Percentiles rank a stretch among this genome's conserved stretches.
Conservation (phyloP, 2,113 vertebrate genomes). For the Albula glossodonta region DNA sequence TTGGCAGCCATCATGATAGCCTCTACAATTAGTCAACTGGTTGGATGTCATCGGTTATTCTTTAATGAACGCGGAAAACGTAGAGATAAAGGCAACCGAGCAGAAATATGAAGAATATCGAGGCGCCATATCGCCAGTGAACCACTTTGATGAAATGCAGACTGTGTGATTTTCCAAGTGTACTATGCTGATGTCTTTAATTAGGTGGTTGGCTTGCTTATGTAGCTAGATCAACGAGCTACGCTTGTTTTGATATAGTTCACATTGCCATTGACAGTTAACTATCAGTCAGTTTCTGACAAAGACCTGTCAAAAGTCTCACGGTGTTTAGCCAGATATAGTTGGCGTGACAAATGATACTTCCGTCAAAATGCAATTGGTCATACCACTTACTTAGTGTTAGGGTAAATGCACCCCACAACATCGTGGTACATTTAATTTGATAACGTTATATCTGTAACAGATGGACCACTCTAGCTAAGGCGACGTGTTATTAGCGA, state of each 20-base stretch:
- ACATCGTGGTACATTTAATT: too few relatives aligned
- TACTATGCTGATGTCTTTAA: too few relatives aligned
- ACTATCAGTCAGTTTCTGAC: too few relatives aligned
- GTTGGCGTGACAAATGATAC: background rate
- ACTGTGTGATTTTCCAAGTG: too few relatives aligned
- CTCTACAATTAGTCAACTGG: too few relatives aligned
- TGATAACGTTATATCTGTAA: background rate
- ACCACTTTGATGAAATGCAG: background rate
- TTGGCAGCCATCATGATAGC: background rate
- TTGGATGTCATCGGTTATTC: too few relatives aligned
- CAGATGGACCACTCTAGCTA: background rate
- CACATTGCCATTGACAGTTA: too few relatives aligned
- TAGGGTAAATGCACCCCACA: background rate
- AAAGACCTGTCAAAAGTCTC: background rate
- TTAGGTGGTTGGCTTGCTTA: too few relatives aligned
- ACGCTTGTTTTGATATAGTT: too few relatives aligned
- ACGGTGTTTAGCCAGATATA: background rate
- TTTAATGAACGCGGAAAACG: background rate
- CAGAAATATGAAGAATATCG: background rate
- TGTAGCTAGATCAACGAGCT: too few relatives aligned
- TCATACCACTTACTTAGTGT: background rate
- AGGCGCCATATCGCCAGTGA: background rate
- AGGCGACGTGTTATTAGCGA: conserved; percentile 25
- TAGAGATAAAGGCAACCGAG: background rate
- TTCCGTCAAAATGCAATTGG: background rate